Base-by-base conservation (phyloP, 2,113 vertebrate species). In the Ranitomeya imitator region DNA sequence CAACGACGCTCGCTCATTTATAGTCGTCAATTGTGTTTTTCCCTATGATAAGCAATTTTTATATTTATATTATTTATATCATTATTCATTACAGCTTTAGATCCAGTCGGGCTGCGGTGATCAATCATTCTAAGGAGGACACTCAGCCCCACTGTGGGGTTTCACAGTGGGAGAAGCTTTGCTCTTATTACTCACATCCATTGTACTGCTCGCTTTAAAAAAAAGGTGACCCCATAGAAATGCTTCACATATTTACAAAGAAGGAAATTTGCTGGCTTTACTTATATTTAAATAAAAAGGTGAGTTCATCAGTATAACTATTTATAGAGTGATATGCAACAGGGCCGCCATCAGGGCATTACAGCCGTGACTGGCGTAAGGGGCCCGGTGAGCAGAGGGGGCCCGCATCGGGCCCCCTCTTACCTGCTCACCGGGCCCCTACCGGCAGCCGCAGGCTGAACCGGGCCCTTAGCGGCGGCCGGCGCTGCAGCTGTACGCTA, bases 1-100 rank as follows among this genome's bases (percentile, higher is more conserved):
- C 11, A 51, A 19, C 14, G 15, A 5, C 57, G 23, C 59, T 61
- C 18, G 57, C 59, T 63, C 57, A 65, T 83, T 23, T 67, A 23
- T 21, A 13, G 61, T 52, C 19, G 45, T 52, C 59, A 63, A 13
- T 63, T 82, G 19, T 51, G 0, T 5, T 19, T 45, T 31, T 60
- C 37, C 45, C 19, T 51, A 15, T 60, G 52, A 57, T 67, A n/a
- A 51, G 59, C 60, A 65, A 18, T 60, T 51, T 80, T 83, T 83
- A 79, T 57, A 55, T n/a, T 79, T 14, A 14, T 78, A 54, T 77
- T 77, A 54, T 78, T 55, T 52, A 45, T 74, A 19, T 74, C 14
- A 74, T 74, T 74, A 74, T 31, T 74, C 14, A 74, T 74, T 74
- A 74, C 71, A 10, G 71, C 18, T 74, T 45, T 74, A 7, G 71